Evolutionary conservation across 2,888 invertebrate species (phyloP), one percentile per base, ranked within the genome.

Genomic region (Drosophila gaucha): DNA sequence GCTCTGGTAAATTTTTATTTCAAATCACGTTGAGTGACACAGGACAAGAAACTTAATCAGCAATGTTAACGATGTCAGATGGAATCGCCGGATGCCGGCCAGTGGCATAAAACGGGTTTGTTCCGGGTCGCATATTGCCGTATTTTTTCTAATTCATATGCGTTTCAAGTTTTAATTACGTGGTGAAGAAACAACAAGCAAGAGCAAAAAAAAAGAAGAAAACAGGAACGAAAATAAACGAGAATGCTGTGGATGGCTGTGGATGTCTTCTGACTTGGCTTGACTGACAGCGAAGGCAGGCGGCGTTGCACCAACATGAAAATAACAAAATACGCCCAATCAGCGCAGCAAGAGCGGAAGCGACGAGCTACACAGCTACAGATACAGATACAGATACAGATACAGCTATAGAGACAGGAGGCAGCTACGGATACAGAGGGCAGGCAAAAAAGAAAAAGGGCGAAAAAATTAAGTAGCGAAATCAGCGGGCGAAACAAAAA

Each of bases 161-260:
- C 90, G 89, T 86, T 89, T 89, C 90, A 84, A 89, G 90, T 89
- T 90, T 90, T 90, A 90, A 90, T 90, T 90, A 90, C 89, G 90
- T 89, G 90, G 87, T 79, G 51, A 28, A 60, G 33, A 51, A 54
- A 30, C 18, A 28, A 30, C 41, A 33, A 24, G 14, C 41, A 33
- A 24, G 14, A 44, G 6, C 26, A 26, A 35, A 22, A 49, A 49
- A 54, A 64, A 52, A 14, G 20, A 46, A 52, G 57, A 43, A 31
- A 44, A 50, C 56, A 63, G 52, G 20, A 38, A 43, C 46, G 33
- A 50, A 47, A 59, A 58, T 26, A 44, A 66, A 57, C 67, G 73
- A 68, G 60, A 55, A 67, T 68, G 70, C 58, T 68, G 70, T 56
- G 49, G 43, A 44, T 83, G 71, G 49, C 57, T 80, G n/a, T n/a